Base-by-base conservation (phyloP, 2,797 vertebrate genomes). In the Rhadinocentrus ornatus region DNA sequence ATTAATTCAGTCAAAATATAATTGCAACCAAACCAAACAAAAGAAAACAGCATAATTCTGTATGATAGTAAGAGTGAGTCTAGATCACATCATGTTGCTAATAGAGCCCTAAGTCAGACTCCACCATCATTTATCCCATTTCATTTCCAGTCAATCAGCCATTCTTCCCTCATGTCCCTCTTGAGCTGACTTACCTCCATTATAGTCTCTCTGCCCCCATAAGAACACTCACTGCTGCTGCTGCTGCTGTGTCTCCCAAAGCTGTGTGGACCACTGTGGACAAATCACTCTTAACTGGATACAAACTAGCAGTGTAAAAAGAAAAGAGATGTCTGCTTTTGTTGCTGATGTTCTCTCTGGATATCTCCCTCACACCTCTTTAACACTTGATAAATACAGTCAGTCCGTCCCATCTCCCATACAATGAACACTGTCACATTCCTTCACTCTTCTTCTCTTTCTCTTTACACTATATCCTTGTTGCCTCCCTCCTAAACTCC, bases 391-490 rank as follows among this genome's bases (percentile, higher is more conserved):
- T 78, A 65, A 62, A 70, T 62, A 69, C 71, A 78, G 77, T 89
- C 78, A 77, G 75, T 87, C 79, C 60, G 68, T 90, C 88, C 88
- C 88, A 86, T 91, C 88, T 90, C 86, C 84, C 87, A 82, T 80
- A 70, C 83, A 85, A 76, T 80, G 80, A 87, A 66, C 81, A 78
- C 87, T 85, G 86, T 85, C 86, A 91, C 89, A 92, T 91, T 93
- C 91, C 90, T 90, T 75, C 78, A 90, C 81, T 80, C 77, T 78
- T 56, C 64, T 69, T 70, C 72, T 75, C 80, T 60, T 80, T 82
- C 74, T 86, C 79, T 75, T 75, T 70, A 75, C 81, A 79, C 66
- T 88, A 66, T 82, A 77, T 87, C 74, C 70, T 88, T 69, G 84
- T 85, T 88, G 62, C 80, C 83, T 86, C 85, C 77, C 82, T 82